Evolutionary conservation across 37 sponge, comb jelly and placozoan species (phyloP), one percentile per base, ranked within the genome.

Genomic region (Oscarella lobularis): DNA sequence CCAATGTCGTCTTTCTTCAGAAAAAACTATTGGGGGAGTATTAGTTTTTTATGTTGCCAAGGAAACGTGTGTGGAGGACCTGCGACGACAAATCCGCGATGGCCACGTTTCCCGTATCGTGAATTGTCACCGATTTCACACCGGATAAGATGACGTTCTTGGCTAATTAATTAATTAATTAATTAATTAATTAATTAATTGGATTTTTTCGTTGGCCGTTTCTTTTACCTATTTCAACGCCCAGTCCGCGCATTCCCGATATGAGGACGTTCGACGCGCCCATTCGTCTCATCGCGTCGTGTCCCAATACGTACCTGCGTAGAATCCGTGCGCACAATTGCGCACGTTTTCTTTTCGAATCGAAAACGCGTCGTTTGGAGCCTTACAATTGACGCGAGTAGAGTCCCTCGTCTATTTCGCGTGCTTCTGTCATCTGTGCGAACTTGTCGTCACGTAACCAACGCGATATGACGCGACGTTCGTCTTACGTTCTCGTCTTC

Each of bases 351-450:
- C 27, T 27, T 27, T 27, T 54, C 27, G 65, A 27, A 27, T 27
- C 27, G 65, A 54, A 54, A 54, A 48, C 9, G 14, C 60, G 14
- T 48, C 60, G 9, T 9, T 9, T 48, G 60, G 60, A 20, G 60
- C 60, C 60, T 90, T 76, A 94, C 88, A 96, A 82, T 71, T 96
- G 97, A 6, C 97, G 84, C 6, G 97, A 96, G 87, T 96, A 96
- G 36, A 96, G 83, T 1, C 80, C 91, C 38, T 96, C 98, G 74
- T 96, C 98, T 39, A 96, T 92, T 30, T 87, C 84, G 40, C 20
- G 60, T 20, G 14, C 60, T 48, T 48, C 60, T 27, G 60, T 27
- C 60, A 48, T 48, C 60, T 48, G 20, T 20, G 20, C 9, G 20
- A 9, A 48, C 9, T 20, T 20, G 60, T 27, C 60, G 20, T 27